Percentiles rank a stretch among this genome's conserved stretches.
Evolutionary conservation across 2,888 invertebrate genomes (phyloP).

Genomic region (Venusia cambrica): DNA sequence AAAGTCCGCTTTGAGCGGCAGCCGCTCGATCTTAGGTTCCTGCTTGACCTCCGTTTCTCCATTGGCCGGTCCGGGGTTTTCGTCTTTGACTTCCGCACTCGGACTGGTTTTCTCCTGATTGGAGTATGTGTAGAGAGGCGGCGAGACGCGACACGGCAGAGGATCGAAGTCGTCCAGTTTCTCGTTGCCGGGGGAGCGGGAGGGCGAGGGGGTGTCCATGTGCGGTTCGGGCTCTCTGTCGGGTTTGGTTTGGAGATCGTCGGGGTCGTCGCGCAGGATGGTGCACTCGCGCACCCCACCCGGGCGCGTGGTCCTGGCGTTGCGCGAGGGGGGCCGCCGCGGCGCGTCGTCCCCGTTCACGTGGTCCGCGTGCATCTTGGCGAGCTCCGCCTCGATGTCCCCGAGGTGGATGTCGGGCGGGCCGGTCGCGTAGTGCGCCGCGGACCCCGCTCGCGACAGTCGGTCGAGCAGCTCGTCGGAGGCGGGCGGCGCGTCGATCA

Average conservation of each 20-base stretch:
- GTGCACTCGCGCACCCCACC: slow-evolving; percentile 30
- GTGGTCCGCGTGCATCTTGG: slow-evolving; percentile 83
- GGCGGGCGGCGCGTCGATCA: slow-evolving; percentile 52
- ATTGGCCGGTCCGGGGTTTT: slow-evolving; percentile 76
- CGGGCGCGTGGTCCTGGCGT: slow-evolving; percentile 46
- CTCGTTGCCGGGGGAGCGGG: slow-evolving; percentile 35
- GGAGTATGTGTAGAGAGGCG: slow-evolving; percentile 89
- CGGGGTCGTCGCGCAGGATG: slow-evolving; percentile 26
- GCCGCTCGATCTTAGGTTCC: slow-evolving; percentile 47
- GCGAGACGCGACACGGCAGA: slow-evolving; percentile 86
- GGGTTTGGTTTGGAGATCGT: slow-evolving; percentile 24
- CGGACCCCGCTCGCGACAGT: slow-evolving; percentile 47
- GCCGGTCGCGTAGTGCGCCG: slow-evolving; percentile 56
- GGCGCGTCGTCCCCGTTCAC: slow-evolving; percentile 61
- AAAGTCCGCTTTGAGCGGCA: slow-evolving; percentile 69
- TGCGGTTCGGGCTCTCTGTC: slow-evolving; percentile 1
- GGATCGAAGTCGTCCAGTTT: slow-evolving; percentile 79
- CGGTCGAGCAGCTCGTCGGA: slow-evolving; percentile 57
- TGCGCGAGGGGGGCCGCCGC: slow-evolving; percentile 50
- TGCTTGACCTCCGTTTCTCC: slow-evolving; percentile 41
- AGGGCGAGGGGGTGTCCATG: slow-evolving; percentile 16
- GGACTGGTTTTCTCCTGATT: slow-evolving; percentile 82
- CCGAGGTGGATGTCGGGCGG: slow-evolving; percentile 77
- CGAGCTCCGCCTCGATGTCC: slow-evolving; percentile 86
- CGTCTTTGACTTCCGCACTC: slow-evolving; percentile 50